Evolutionary conservation across 2,113 vertebrate species (phyloP).

Genomic region (Cyanoliseus patagonus): DNA sequence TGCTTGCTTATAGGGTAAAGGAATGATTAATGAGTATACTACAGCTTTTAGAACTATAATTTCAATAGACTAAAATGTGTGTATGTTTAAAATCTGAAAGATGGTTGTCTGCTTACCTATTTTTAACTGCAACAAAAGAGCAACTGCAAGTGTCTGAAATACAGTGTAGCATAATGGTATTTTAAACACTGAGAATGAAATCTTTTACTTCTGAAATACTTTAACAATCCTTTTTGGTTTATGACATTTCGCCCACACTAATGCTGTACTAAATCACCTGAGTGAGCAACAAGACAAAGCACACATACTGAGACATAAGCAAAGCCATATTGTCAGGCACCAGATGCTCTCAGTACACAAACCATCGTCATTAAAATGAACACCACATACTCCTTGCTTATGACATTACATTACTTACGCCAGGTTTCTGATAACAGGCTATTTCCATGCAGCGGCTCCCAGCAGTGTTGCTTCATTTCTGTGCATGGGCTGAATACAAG

Average conservation of each 20-base stretch:
- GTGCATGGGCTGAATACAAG: not conserved
- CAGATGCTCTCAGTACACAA: not conserved
- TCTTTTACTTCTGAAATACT: not conserved
- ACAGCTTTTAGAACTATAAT: not conserved
- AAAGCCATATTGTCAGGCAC: not conserved
- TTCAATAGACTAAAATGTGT: not conserved
- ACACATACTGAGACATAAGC: not conserved
- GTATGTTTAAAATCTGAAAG: not conserved
- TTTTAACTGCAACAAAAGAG: not conserved
- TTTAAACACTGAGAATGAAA: not conserved
- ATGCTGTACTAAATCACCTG: not conserved
- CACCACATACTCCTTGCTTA: not conserved
- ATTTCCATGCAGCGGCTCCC: constrained; percentile 18
- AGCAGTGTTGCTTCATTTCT: constrained; percentile 31
- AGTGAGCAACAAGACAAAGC: not conserved
- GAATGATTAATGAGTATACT: not conserved
- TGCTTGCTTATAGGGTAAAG: not conserved
- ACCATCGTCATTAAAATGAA: not conserved
- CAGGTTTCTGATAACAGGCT: constrained; percentile 8
- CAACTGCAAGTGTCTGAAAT: not conserved
- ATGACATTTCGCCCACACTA: not conserved
- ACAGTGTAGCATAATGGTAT: not conserved
- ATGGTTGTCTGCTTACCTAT: not conserved
- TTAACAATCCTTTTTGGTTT: not conserved
- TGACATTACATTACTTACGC: not conserved